Evolutionary conservation across 1,140 invertebrate genomes (phyloP), one percentile per base, ranked within the genome.

Genomic region (Mycetomoellerius zeteki): DNA sequence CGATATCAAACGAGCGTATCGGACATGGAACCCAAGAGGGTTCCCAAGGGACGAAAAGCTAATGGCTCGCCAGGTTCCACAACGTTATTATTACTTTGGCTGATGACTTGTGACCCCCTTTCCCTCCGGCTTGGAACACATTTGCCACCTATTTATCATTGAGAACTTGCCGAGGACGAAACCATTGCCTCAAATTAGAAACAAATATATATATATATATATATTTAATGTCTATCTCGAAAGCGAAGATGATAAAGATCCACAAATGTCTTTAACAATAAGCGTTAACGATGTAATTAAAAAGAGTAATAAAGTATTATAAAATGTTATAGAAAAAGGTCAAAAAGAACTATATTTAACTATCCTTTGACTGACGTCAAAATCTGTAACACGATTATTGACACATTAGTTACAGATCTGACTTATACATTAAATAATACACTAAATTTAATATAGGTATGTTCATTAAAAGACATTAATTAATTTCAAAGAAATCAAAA

Each of bases 1-100:
- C 82, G 73, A 85, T 85, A 85, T 78, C 80, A 75, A 84, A 60
- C 73, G 47, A 85, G 47, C 58, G 64, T 85, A 85, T 85, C 82
- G 60, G 56, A 77, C 82, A 65, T 43, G 82, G 33, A 85, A 85
- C 65, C 50, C 73, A 67, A 78, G 73, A 78, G 73, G 73, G 73
- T 85, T 43, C 73, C 82, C 73, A 19, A 78, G 82, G 82, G 60
- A 78, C 50, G 73, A 65, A 47, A 65, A 85, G 82, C 82, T 85
- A 85, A 85, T 85, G 82, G 73, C 30, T 60, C 82, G 30, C 60
- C 73, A 54, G 21, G 82, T 78, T 78, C 37, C 30, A 43, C 24
- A 78, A 60, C 60, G 73, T 78, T 85, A 78, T 85, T 85, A 76
- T 78, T 67, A 85, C 82, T 78, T 65, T 54, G 58, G n/a, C 24